Evolutionary conservation across 2,888 invertebrate genomes (phyloP), one percentile per base, ranked within the genome.

Genomic region (Hirtodrosophila duncani): DNA sequence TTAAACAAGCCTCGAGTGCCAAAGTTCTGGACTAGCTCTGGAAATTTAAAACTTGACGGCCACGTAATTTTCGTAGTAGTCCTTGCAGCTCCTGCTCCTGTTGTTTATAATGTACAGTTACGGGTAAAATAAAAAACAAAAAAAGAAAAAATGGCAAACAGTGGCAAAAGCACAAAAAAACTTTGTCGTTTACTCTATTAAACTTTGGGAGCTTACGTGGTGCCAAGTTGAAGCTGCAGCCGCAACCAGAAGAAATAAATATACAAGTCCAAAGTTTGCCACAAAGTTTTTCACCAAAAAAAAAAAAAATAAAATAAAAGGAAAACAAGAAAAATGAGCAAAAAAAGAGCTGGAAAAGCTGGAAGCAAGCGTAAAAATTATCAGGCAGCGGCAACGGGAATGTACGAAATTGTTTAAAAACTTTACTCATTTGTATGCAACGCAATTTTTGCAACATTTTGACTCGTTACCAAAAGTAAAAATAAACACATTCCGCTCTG

Each of bases 381-480:
- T 64, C 60, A 53, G 55, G 58, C 53, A 59, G 50, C 44, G 39
- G 38, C 39, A 61, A 51, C 46, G 45, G 38, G 65, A 69, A 59
- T 65, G 62, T 63, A 41, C 53, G 60, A 59, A 60, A 59, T 60
- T 60, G 60, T 60, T 60, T 59, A 57, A 74, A 72, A 82, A 84
- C 74, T 84, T 84, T 84, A 74, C 81, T 81, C 84, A 84, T 84
- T 84, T 84, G 77, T 83, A 83, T 82, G 80, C 84, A 77, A 68
- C 67, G 70, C 67, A 71, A 82, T 83, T 82, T 77, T 67, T 66
- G 72, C 69, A 77, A 74, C 83, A 81, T 81, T 81, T 79, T 79
- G 70, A 82, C 64, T 82, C 83, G 80, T 79, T 78, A 63, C 72
- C 60, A 62, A 60, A 49, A 42, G 50, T 48, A 45, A 53, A 56